A percentile compares a stretch with the other conserved stretches of the same genome.
Conservation (phyloP, 2,113 vertebrate species). For the Chionis minor region DNA sequence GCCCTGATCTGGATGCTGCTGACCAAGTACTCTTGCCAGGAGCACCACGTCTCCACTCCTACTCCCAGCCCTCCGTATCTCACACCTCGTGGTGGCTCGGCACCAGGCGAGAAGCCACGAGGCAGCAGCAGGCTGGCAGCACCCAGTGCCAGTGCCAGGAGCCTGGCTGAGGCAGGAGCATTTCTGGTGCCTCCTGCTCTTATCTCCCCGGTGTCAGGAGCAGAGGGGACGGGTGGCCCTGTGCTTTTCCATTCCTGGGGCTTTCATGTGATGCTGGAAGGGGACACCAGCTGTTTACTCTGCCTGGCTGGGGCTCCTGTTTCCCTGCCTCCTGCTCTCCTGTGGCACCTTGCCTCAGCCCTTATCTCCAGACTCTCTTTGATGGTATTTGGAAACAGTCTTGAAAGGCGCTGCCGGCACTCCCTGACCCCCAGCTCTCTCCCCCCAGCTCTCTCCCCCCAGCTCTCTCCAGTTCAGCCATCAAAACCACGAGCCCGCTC, state of each 20-base stretch:
- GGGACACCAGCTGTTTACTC: neutral
- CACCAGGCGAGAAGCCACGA: neutral
- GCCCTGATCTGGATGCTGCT: neutral
- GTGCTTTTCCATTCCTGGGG: neutral
- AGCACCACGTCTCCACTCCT: neutral
- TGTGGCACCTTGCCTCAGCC: neutral
- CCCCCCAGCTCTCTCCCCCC: rapidly evolving
- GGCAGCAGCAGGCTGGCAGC: neutral
- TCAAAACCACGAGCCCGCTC: neutral
- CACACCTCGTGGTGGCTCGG: rapidly evolving
- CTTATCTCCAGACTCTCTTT: neutral
- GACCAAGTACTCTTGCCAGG: neutral
- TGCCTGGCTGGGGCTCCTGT: neutral
- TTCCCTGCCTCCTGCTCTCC: neutral
- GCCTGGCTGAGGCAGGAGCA: neutral
- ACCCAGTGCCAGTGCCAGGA: neutral
- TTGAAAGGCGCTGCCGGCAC: neutral
- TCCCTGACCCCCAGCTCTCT: neutral
- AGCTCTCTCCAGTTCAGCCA: neutral
- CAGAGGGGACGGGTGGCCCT: neutral
- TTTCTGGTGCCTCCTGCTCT: neutral
- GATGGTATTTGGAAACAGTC: neutral
- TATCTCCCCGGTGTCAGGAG: neutral
- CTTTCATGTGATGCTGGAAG: neutral
- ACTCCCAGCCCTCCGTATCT: neutral